Evolutionary conservation across 2,888 invertebrate species (phyloP).

Genomic region (Leuctra nigra): DNA sequence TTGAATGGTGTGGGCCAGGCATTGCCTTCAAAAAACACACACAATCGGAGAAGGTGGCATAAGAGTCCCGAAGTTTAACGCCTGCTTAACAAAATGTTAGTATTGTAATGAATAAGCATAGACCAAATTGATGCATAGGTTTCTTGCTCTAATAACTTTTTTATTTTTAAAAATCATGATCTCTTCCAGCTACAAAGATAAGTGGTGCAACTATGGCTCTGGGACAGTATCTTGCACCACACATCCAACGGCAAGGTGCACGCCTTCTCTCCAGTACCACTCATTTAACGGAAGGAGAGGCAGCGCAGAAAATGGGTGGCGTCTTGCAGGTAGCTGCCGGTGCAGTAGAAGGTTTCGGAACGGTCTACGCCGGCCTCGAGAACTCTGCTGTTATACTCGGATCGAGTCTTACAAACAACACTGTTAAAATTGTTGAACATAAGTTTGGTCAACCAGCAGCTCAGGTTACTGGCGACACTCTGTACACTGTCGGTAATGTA

Average conservation of each 20-base stretch:
- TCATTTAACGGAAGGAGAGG: constrained; percentile 47
- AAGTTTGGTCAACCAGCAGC: constrained; percentile 68
- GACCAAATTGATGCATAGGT: too few species aligned
- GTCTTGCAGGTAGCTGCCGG: constrained; percentile 61
- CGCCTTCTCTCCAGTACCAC: constrained; percentile 49
- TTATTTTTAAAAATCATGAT: neutral
- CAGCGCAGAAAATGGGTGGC: constrained; percentile 49
- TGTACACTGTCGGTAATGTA: constrained; percentile 63
- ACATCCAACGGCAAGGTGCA: constrained; percentile 57
- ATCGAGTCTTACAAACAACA: constrained; percentile 57
- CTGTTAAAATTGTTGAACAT: constrained; percentile 64
- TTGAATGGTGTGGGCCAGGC: too few species aligned
- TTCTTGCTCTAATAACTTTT: too few species aligned
- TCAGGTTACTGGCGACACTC: constrained; percentile 54
- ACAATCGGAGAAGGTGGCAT: too few species aligned
- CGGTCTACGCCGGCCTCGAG: constrained; percentile 64
- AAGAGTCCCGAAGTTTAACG: too few species aligned
- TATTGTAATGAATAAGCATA: too few species aligned
- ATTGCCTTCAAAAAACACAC: too few species aligned
- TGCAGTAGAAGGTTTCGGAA: constrained; percentile 62
- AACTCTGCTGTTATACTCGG: constrained; percentile 61
- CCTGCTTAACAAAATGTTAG: too few species aligned
- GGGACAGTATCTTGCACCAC: constrained; percentile 60
- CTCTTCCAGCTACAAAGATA: constrained; percentile 46
- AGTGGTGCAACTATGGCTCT: constrained; percentile 60